Conservation (phyloP, 2,888 invertebrate genomes). For the Bhutanitis thaidina region DNA sequence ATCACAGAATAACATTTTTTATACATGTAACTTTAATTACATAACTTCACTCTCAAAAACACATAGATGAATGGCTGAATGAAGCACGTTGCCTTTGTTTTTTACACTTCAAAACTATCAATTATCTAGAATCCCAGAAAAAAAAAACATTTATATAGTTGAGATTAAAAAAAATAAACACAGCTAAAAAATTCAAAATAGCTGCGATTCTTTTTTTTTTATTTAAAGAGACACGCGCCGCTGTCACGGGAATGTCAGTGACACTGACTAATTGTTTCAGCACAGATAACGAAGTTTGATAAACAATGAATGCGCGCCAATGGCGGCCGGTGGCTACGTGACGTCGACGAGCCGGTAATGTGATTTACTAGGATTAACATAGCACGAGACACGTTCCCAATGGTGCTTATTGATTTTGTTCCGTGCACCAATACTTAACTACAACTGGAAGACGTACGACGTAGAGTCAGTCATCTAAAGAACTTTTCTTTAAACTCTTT, state of each 20-base stretch:
- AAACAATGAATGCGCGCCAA: constrained; percentile 41
- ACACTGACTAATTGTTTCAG: constrained; percentile 56
- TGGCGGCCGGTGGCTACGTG: constrained; percentile 30
- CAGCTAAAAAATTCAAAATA: not conserved
- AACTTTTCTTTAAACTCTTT: no score
- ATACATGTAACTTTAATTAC: constrained; percentile 29
- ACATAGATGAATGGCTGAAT: not conserved
- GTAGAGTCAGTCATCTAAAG: no score
- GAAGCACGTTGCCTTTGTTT: not conserved
- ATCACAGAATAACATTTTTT: constrained; percentile 51
- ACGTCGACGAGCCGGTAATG: constrained; percentile 34
- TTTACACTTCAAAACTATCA: not conserved
- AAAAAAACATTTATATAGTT: no score
- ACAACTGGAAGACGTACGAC: not conserved
- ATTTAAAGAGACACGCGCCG: constrained; percentile 13
- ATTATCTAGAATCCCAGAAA: no score
- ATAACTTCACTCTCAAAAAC: constrained; percentile 7
- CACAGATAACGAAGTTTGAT: constrained; percentile 55
- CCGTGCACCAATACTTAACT: not conserved
- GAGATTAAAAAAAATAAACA: not conserved
- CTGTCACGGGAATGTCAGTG: constrained; percentile 38
- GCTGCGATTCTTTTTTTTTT: not conserved
- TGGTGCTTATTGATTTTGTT: constrained; percentile 21
- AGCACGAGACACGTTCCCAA: constrained; percentile 19
- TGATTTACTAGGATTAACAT: constrained; percentile 48